Percentiles rank a stretch among this genome's conserved stretches.
These are phyloP conservation scores for Drosophila watanabei DNA, from an alignment of 1,140 invertebrate genomes.

Conservation along the genomic window DNA sequence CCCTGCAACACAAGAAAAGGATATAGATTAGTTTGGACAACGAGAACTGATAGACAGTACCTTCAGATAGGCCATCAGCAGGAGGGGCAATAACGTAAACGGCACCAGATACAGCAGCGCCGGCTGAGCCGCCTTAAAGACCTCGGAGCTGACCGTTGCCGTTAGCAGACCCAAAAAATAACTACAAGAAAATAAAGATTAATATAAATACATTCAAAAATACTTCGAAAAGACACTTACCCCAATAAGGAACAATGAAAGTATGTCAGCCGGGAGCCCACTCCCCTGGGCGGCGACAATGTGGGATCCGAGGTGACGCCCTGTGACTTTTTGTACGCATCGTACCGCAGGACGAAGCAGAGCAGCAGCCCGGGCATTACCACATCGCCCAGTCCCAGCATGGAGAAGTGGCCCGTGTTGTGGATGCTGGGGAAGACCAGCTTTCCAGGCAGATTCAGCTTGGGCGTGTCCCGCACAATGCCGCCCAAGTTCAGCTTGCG, in stretches of 20 bases:
- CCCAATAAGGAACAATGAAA: conserved; percentile 99
- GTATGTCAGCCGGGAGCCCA: conserved; percentile 90
- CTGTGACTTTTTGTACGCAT: conserved; percentile 96
- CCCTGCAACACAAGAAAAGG: conserved; percentile 88
- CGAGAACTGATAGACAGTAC: conserved; percentile 85
- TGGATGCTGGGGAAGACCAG: conserved; percentile 98
- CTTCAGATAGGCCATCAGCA: conserved; percentile 99
- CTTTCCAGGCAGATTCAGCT: conserved; percentile 98
- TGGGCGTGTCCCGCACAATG: conserved; percentile 95
- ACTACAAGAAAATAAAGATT: conserved; percentile 38
- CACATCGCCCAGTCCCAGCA: conserved; percentile 98
- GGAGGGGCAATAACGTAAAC: conserved; percentile 97
- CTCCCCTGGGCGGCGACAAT: conserved; percentile 79
- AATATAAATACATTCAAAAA: neutral
- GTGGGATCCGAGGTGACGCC: conserved; percentile 83
- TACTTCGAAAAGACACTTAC: conserved; percentile 43
- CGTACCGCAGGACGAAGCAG: conserved; percentile 98
- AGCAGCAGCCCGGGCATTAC: conserved; percentile 98
- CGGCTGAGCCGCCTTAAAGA: conserved; percentile 99
- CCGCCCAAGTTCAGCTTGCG: conserved; percentile 95
- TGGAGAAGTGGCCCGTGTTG: conserved; percentile 97
- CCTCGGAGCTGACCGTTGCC: conserved; percentile 98
- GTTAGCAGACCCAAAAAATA: conserved; percentile 98
- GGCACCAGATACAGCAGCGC: conserved; percentile 98
- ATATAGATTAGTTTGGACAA: neutral